Base-by-base conservation (phyloP, 2,113 vertebrate species). In the Macrotis lagotis region DNA sequence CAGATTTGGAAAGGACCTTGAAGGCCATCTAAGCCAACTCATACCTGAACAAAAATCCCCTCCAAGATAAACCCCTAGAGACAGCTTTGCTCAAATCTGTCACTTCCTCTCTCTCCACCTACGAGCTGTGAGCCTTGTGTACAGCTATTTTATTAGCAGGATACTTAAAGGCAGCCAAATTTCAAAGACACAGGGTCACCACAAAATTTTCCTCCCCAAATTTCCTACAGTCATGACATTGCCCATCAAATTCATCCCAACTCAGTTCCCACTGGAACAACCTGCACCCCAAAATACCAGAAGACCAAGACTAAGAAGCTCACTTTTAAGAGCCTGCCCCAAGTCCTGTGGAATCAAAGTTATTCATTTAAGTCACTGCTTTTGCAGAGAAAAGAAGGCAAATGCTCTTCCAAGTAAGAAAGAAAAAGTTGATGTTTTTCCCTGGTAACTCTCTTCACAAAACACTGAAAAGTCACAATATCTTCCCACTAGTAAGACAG, bases 251-350 rank as follows among this genome's bases (percentile, higher is more conserved):
- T 16, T 24, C 51, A 22, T 3, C 74, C 48, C 94, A 52, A 66
- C 88, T 28, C 50, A 24, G 91, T 51, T 90, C 91, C 91, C 48
- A 91, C 37, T 51, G 90, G 28, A 94, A 83, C 37, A n/a, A 74
- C 37, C 14, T 37, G n/a, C 66, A n/a, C 12, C 37, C 37, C 66
- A 74, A 37, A 74, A 74, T n/a, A 37, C 66, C n/a, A 74, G 14
- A 19, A 74, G 37, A n/a, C 66, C 37, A 74, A 6, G 59, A 6
- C 37, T n/a, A 93, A 96, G 74, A 94, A 92, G 0, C 4, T 44
- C 66, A 83, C 90, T 95, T 92, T 52, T 51, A 93, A 94, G 93
- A 95, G 51, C 26, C 8, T 53, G 88, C 37, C 91, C 59, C n/a
- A n/a, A 93, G 51, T n/a, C 66, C 52, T 90, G n/a, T 1, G 91